Base-by-base conservation (phyloP, 2,113 vertebrate genomes). In the Sinocyclocheilus anophthalmus region DNA sequence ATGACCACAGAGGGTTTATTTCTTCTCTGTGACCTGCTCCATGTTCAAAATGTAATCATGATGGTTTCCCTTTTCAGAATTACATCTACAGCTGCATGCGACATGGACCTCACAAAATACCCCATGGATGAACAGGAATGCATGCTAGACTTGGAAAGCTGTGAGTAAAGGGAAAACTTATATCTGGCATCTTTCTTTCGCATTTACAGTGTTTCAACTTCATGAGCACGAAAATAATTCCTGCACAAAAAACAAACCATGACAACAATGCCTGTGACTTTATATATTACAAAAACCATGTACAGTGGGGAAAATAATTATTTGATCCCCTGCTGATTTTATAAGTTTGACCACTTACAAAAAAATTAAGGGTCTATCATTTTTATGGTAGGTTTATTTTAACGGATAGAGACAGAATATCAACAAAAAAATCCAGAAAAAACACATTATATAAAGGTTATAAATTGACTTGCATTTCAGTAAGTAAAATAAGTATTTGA, bases 51-150 rank as follows among this genome's bases (percentile, higher is more conserved):
- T 78, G 55, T 86, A 22, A 50, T 63, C 65, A 39, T 48, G 30
- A 42, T 75, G 63, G 63, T 70, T 61, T 86, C 11, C 79, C 67
- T 9, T 85, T 85, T 50, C 55, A 76, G 98, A 88, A 96, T 99
- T 89, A 99, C 98, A 39, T 98, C 98, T 6, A 99, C 97, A 0
- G 97, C 97, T 90, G 97, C 98, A 26, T 99, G 98, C 50, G 98
- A 99, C 88, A 99, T 99, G 98, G 98, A 99, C 91, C 95, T 99
- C 5, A 97, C 98, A 90, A 99, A 99, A 88, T 99, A 99, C 8
- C 98, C 98, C 0, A 97, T 99, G 97, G 98, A 99, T 1, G 98
- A 99, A 84, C 98, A 99, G 89, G 98, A 99, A 37, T 99, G 98
- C 87, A 97, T 97, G 96, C 80, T 99, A 91, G 97, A 99, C 86